phyloP scores from a whole-genome alignment of 1,140 invertebrate genomes.

The Holcopasites calliopsidis region DNA sequence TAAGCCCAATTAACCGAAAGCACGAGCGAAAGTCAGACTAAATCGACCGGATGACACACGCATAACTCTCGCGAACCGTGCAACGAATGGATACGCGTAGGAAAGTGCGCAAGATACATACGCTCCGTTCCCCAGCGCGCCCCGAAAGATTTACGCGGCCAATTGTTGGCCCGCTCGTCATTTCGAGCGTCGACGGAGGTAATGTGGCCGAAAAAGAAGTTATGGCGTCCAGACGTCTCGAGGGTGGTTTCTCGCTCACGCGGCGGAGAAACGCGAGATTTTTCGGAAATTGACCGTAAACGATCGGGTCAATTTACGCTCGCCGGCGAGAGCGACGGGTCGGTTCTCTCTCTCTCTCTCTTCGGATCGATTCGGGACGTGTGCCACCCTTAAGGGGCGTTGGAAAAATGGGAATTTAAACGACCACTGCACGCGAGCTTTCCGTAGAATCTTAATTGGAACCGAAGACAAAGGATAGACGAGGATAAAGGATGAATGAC shows the following conservation, averaged over 20 bases:
- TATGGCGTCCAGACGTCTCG: constrained; percentile 35
- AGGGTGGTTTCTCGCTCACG: neutral
- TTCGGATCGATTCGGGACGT: constrained; percentile 23
- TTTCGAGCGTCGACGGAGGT: constrained; percentile 19
- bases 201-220: constrained; percentile 34
- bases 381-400: neutral
- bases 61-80: neutral
- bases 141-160: constrained; percentile 17
- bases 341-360: neutral
- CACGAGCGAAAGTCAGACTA: neutral
- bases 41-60: constrained; percentile 21
- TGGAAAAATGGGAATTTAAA: constrained; percentile 44
- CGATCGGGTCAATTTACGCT: constrained; percentile 44
- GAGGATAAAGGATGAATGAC: constrained; percentile 12
- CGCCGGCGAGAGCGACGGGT: constrained; percentile 22
- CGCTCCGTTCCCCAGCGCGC: neutral
- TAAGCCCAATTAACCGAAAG: neutral
- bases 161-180: constrained; percentile 32
- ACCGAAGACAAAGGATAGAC: constrained; percentile 28
- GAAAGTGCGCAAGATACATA: neutral
- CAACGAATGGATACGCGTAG: neutral
- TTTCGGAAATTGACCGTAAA: constrained; percentile 50
- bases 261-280: constrained; percentile 30
- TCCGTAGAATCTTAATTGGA: constrained; percentile 47
- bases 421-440: constrained; percentile 43